A percentile compares a stretch with the other conserved stretches of the same genome.
These are phyloP conservation scores for Magallana angulata DNA, from an alignment of 1,140 invertebrate genomes.

Conservation along the genomic window DNA sequence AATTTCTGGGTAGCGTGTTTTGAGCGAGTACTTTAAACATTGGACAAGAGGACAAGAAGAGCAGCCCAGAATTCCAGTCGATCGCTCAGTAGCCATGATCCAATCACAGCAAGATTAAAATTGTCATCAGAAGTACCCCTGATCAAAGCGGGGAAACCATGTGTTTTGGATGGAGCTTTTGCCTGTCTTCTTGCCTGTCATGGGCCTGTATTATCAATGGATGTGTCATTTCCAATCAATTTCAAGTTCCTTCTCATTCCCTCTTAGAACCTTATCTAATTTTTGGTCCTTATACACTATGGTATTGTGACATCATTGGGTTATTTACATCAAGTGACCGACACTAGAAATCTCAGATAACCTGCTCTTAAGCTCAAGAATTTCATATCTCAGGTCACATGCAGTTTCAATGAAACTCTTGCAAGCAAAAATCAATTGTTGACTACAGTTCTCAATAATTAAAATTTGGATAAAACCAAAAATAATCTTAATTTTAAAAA, in stretches of 20 bases:
- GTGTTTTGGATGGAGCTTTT: slow-evolving; percentile 14
- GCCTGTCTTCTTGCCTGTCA: neutral
- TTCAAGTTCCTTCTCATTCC: neutral
- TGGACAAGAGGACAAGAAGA: slow-evolving; percentile 20
- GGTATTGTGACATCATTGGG: neutral
- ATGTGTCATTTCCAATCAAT: slow-evolving; percentile 28
- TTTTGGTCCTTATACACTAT: neutral
- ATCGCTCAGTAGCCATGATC: slow-evolving; percentile 1
- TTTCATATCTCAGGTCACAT: neutral
- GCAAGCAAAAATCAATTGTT: too few relatives aligned
- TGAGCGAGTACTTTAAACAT: neutral
- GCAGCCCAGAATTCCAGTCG: neutral
- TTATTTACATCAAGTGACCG: neutral
- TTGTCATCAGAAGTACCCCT: neutral
- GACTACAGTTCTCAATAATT: too few relatives aligned
- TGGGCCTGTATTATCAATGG: neutral
- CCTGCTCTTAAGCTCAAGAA: neutral
- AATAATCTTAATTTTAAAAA: too few relatives aligned
- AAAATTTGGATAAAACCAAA: too few relatives aligned
- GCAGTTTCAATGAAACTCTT: too few relatives aligned
- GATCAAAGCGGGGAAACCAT: neutral
- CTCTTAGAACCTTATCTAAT: neutral
- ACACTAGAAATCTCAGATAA: neutral
- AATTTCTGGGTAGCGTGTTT: slow-evolving; percentile 27
- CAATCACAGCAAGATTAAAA: slow-evolving; percentile 12